phyloP scores from a whole-genome alignment of 2,797 vertebrate species.

The Acipenser transmontanus region DNA sequence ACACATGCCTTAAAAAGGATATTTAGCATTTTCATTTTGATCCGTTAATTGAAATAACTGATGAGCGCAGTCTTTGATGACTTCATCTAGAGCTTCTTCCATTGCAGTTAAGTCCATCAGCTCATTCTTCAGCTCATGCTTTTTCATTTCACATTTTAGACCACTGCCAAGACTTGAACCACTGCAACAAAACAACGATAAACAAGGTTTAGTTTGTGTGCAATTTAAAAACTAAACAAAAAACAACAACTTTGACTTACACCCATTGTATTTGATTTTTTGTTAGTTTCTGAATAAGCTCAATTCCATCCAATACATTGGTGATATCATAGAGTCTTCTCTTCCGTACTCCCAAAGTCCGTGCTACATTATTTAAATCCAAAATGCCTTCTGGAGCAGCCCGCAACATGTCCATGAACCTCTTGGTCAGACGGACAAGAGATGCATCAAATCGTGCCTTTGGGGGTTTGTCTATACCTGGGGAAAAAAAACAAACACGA shows the following conservation, averaged over 20 bases:
- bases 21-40: slow-evolving; percentile 69
- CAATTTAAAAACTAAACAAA: neutral
- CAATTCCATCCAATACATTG: slow-evolving; percentile 73
- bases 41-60: slow-evolving; percentile 81
- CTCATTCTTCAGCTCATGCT: slow-evolving; percentile 58
- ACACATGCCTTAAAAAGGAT: slow-evolving; percentile 62
- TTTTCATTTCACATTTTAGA: slow-evolving; percentile 31
- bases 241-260: slow-evolving; percentile 58
- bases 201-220: neutral
- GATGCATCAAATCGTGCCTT: slow-evolving; percentile 62
- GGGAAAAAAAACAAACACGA: neutral
- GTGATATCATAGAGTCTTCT: slow-evolving; percentile 85
- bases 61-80: slow-evolving; percentile 81
- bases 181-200: slow-evolving; percentile 43
- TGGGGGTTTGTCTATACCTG: no score
- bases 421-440: slow-evolving; percentile 65
- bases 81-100: slow-evolving; percentile 79
- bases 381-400: slow-evolving; percentile 64
- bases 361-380: slow-evolving; percentile 71
- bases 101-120: slow-evolving; percentile 68
- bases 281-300: slow-evolving; percentile 71
- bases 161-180: slow-evolving; percentile 48
- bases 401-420: slow-evolving; percentile 76
- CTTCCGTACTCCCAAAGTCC: slow-evolving; percentile 62
- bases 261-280: slow-evolving; percentile 80